Base-by-base conservation (phyloP, 2,113 vertebrate species). In the Erythrocercus mccallii region DNA sequence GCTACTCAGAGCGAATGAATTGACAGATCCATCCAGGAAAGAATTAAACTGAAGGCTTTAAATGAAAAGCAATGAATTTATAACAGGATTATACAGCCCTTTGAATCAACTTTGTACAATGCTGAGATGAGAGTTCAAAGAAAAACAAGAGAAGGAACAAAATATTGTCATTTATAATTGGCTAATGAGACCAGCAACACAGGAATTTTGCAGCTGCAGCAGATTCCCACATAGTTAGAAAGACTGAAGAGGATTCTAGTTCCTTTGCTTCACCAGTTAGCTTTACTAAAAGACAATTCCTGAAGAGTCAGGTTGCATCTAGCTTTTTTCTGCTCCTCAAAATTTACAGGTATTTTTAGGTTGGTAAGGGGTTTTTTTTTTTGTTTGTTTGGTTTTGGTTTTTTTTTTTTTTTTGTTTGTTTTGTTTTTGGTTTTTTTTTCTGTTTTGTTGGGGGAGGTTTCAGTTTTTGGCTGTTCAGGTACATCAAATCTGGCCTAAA, bases 11-110 rank as follows among this genome's bases (percentile, higher is more conserved):
- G 77, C 79, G 95, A 95, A 81, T 65, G 88, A 84, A 94, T 50
- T 92, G 94, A 96, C 77, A 88, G 82, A 95, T 93, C 82, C 56
- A 56, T 85, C 83, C 66, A 61, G 83, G 62, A 93, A 95, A 94
- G 90, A 95, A 95, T 92, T 95, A 85, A 88, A 84, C 82, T 45
- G 77, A 90, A 94, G 60, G 40, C 56, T 88, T 88, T 86, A 95
- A 95, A 93, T 94, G 71, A 86, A 95, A 96, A 95, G 76, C 86
- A 92, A 79, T 96, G 90, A 83, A 96, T 96, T 94, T 96, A 83
- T 93, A 94, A 92, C 79, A 93, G 85, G 92, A 97, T 96, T 96
- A 96, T 88, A 82, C 27, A 82, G 51, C 20, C 74, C 38, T 72
- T 81, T 90, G 82, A 92, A 92, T 83, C 68, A 86, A 71, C 74